phyloP scores from a whole-genome alignment of 2,888 invertebrate genomes.

The Cerceris rybyensis region DNA sequence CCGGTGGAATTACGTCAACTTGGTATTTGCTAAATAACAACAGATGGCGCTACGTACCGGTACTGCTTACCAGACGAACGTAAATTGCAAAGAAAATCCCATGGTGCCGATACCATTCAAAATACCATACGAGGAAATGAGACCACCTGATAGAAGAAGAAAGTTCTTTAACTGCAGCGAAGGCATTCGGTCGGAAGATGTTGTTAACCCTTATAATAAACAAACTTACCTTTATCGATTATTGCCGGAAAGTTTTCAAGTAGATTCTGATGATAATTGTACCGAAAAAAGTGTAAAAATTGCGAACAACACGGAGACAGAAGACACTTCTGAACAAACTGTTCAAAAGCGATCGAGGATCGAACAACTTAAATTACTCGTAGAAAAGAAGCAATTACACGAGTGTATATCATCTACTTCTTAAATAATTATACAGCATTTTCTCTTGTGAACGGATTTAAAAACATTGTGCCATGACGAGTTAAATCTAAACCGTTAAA shows the following conservation, averaged over 20 bases:
- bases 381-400: conserved; percentile 7
- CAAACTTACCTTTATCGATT: neutral
- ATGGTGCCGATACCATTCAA: neutral
- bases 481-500: neutral
- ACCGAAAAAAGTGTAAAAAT: neutral
- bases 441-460: neutral
- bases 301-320: neutral
- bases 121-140: conserved; percentile 49
- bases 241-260: neutral
- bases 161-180: neutral
- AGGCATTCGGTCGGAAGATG: conserved; percentile 27
- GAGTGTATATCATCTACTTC: neutral
- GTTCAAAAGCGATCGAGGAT: conserved; percentile 20
- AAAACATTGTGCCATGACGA: neutral
- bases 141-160: conserved; percentile 18
- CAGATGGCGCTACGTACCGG: neutral
- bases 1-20: no score
- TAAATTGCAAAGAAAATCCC: neutral
- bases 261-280: neutral
- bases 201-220: conserved; percentile 6
- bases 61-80: neutral
- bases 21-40: neutral
- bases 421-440: neutral
- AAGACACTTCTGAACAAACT: accelerated
- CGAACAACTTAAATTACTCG: conserved; percentile 33